Percentiles rank a stretch among this genome's conserved stretches.
Evolutionary conservation across 1,140 invertebrate species (phyloP).

Genomic region (Acromyrmex echinatior): DNA sequence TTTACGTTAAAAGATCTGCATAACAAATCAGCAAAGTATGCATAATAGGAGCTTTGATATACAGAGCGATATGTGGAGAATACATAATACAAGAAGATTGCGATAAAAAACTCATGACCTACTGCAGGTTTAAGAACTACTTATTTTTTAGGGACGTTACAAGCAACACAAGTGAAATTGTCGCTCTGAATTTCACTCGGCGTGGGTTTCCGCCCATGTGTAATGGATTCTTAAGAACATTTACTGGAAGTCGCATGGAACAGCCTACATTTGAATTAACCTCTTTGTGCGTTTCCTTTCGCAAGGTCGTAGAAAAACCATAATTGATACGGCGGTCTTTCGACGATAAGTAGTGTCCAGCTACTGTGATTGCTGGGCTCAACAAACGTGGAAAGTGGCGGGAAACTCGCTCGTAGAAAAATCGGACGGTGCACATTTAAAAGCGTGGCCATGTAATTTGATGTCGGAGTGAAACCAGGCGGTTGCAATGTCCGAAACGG

Average conservation of each 20-base stretch:
- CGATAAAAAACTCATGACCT: not conserved
- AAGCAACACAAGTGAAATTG: slow-evolving; percentile 34
- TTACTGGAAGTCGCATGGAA: slow-evolving; percentile 3
- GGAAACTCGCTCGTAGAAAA: slow-evolving; percentile 44
- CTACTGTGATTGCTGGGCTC: slow-evolving; percentile 51
- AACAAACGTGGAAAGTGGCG: slow-evolving; percentile 67
- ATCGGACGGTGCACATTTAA: slow-evolving; percentile 38
- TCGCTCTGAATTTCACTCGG: slow-evolving; percentile 38
- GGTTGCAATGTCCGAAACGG: slow-evolving; percentile 12
- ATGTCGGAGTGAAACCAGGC: slow-evolving; percentile 65
- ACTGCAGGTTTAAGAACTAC: slow-evolving; percentile 9
- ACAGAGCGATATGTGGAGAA: not conserved
- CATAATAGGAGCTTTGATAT: not conserved
- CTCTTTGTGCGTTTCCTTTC: slow-evolving; percentile 47
- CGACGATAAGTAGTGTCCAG: slow-evolving; percentile 61
- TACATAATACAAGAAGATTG: not conserved
- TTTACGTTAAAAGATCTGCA: not conserved
- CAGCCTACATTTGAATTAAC: slow-evolving; percentile 42
- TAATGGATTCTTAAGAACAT: not conserved
- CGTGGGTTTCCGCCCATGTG: slow-evolving; percentile 8
- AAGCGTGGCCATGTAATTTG: slow-evolving; percentile 59
- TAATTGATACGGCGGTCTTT: slow-evolving; percentile 46
- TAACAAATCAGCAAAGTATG: not conserved
- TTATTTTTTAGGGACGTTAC: not conserved
- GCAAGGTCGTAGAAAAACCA: slow-evolving; percentile 57